Evolutionary conservation across 2,888 invertebrate genomes (phyloP).

Genomic region (Drosophila birchii): DNA sequence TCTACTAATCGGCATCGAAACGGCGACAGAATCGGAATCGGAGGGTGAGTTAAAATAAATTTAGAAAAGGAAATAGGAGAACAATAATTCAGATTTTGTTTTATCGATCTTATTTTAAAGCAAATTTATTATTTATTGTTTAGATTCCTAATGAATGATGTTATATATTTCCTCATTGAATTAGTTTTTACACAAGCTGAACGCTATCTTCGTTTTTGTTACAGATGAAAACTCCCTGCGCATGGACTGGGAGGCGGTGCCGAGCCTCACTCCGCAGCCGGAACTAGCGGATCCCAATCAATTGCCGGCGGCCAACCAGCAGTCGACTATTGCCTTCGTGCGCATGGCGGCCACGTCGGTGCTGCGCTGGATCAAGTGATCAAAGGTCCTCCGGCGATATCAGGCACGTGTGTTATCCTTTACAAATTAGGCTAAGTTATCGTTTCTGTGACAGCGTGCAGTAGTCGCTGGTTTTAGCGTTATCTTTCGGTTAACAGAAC

Average conservation of each 20-base stretch:
- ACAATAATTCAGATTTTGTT: neutral
- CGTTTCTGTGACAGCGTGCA: conserved; percentile 24
- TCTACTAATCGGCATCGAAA: conserved; percentile 87
- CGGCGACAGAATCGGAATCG: conserved; percentile 88
- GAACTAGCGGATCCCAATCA: conserved; percentile 75
- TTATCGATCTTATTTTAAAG: neutral
- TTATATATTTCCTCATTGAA: neutral
- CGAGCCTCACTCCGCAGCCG: conserved; percentile 74
- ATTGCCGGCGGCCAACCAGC: conserved; percentile 77
- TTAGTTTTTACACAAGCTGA: neutral
- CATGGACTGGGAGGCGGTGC: conserved; percentile 92
- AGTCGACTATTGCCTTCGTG: conserved; percentile 87
- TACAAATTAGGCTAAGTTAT: conserved; percentile 64
- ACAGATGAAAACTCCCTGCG: conserved; percentile 88
- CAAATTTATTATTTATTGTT: neutral
- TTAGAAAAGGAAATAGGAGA: no score
- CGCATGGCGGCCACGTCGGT: conserved; percentile 91
- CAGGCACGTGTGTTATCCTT: conserved; percentile 54
- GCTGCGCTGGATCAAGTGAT: conserved; percentile 87
- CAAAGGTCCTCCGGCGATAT: conserved; percentile 21
- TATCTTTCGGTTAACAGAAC: conserved; percentile 35
- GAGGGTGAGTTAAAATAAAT: conserved; percentile 85
- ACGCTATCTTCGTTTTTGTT: neutral
- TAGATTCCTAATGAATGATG: neutral
- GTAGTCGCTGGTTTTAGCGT: conserved; percentile 30